Percentiles rank a stretch among this genome's conserved stretches.
Evolutionary conservation across 2,113 vertebrate genomes (phyloP).

Genomic region (Acanthochromis polyacanthus): DNA sequence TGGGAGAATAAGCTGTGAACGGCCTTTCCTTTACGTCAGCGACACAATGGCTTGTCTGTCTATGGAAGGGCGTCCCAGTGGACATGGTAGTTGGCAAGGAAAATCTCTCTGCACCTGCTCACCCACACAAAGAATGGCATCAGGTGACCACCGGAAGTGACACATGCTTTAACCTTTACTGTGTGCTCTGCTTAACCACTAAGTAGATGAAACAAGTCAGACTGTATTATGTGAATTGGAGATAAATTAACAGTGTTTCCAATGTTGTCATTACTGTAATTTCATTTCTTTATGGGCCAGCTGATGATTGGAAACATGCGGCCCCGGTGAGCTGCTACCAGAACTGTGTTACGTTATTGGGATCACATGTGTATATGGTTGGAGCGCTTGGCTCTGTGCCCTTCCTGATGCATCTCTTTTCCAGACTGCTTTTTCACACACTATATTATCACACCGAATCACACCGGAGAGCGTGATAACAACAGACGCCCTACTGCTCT

Average conservation of each 20-base stretch:
- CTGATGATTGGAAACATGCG: slow-evolving; percentile 62
- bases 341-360: slow-evolving; percentile 56
- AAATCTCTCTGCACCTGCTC: slow-evolving; percentile 73
- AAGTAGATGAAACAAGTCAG: slow-evolving; percentile 36
- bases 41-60: slow-evolving; percentile 73
- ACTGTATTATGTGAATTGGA: slow-evolving; percentile 38
- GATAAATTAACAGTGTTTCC: slow-evolving; percentile 42
- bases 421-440: slow-evolving; percentile 58
- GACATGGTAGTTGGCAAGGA: slow-evolving; percentile 58
- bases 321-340: slow-evolving; percentile 18
- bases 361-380: slow-evolving; percentile 58
- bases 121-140: slow-evolving; percentile 60
- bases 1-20: slow-evolving; percentile 61
- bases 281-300: slow-evolving; percentile 44
- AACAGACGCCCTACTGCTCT: slow-evolving; percentile 40
- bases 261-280: slow-evolving; percentile 54
- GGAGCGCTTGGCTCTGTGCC: slow-evolving; percentile 39
- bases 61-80: slow-evolving; percentile 56
- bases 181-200: slow-evolving; percentile 45
- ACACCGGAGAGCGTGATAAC: slow-evolving; percentile 42
- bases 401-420: slow-evolving; percentile 32
- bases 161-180: slow-evolving; percentile 60
- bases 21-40: slow-evolving; percentile 76
- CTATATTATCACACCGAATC: slow-evolving; percentile 39
- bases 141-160: slow-evolving; percentile 49